Evolutionary conservation across 92 coral and sea anemone species (phyloP).

Genomic region (Chrysogorgia sp.): DNA sequence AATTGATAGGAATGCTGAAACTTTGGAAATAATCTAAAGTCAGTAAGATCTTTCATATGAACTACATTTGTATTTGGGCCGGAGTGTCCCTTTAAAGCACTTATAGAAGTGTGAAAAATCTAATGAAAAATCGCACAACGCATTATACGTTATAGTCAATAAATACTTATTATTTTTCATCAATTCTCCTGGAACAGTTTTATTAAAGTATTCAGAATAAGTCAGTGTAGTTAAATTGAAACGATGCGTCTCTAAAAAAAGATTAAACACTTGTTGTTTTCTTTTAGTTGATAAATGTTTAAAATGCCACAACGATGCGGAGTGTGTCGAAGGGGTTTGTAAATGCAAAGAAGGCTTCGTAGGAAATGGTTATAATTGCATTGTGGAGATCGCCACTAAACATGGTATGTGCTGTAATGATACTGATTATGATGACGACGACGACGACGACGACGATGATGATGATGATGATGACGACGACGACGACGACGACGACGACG

Average conservation of each 20-base stretch:
- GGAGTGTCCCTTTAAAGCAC: too few relatives aligned
- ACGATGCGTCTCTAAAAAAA: neutral
- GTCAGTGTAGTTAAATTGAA: too few relatives aligned
- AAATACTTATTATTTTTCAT: too few relatives aligned
- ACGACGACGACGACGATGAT: neutral
- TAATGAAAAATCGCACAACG: too few relatives aligned
- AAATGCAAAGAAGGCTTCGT: conserved; percentile 70
- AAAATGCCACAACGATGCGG: conserved; percentile 79
- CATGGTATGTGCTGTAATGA: neutral
- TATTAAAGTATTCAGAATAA: too few relatives aligned
- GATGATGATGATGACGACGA: neutral
- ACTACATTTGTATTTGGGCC: too few relatives aligned
- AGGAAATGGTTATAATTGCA: conserved; percentile 81
- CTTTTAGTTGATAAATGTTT: conserved; percentile 75
- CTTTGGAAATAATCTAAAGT: too few relatives aligned
- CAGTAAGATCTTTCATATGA: too few relatives aligned
- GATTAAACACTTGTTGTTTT: neutral
- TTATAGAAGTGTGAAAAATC: too few relatives aligned
- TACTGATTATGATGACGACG: neutral
- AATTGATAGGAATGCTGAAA: too few relatives aligned
- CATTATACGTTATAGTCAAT: neutral
- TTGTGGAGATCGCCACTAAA: conserved; percentile 2
- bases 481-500: neutral
- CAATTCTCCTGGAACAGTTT: too few relatives aligned
- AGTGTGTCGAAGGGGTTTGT: conserved; percentile 75